Evolutionary conservation across 2,888 invertebrate species (phyloP).

Genomic region (Troides oblongomaculatus): DNA sequence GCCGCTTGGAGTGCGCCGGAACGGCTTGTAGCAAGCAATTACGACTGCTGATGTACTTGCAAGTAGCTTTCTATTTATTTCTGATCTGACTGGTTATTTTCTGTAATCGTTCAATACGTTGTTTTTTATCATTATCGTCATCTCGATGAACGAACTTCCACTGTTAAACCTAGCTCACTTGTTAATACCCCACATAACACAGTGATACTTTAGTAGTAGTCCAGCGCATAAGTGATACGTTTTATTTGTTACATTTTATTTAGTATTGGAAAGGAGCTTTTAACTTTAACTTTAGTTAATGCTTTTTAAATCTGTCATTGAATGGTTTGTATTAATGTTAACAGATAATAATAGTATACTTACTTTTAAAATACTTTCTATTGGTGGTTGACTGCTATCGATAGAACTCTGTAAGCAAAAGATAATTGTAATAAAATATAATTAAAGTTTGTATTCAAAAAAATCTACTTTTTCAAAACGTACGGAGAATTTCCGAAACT

Average conservation of each 20-base stretch:
- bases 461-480: background rate
- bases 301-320: too few relatives aligned
- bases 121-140: too few relatives aligned
- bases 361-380: constrained; percentile 85
- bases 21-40: constrained; percentile 9
- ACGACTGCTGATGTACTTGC: background rate
- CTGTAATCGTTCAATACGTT: too few relatives aligned
- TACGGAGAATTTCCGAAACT: background rate
- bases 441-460: background rate
- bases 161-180: too few relatives aligned
- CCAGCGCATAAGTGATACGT: too few relatives aligned
- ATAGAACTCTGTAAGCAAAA: constrained; percentile 58
- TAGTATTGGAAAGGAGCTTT: too few relatives aligned
- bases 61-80: background rate
- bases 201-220: too few relatives aligned
- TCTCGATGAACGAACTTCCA: too few relatives aligned
- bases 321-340: too few relatives aligned
- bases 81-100: background rate
- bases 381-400: constrained; percentile 79
- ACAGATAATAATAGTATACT: constrained; percentile 32
- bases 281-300: too few relatives aligned
- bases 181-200: too few relatives aligned
- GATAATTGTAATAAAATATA: background rate
- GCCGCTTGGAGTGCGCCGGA: background rate
- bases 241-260: background rate